These are phyloP conservation scores for Squalus acanthias DNA, from an alignment of 2,797 vertebrate genomes.

Conservation along the genomic window DNA sequence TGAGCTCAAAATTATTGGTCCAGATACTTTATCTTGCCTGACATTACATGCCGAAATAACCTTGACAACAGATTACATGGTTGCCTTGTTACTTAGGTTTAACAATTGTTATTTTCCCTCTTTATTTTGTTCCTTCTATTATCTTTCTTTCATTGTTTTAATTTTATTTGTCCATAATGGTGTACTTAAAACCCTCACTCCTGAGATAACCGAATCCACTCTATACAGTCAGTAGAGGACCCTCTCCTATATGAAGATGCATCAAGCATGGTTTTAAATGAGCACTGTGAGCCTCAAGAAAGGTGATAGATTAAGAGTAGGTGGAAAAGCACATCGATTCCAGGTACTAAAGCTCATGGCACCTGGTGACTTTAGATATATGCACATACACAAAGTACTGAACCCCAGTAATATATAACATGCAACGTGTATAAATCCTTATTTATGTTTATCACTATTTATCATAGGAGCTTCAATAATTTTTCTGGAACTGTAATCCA, in stretches of 20 bases:
- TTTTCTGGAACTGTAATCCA: background rate
- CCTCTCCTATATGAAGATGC: background rate
- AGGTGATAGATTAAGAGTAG: background rate
- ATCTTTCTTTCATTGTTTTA: background rate
- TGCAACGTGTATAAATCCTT: background rate
- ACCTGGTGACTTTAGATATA: background rate
- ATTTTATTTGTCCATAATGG: background rate
- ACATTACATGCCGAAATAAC: background rate
- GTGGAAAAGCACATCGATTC: background rate
- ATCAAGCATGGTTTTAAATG: background rate
- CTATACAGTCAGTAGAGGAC: background rate
- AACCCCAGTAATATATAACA: background rate
- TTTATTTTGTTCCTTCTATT: background rate
- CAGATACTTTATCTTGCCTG: background rate
- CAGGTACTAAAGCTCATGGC: background rate
- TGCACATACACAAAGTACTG: background rate
- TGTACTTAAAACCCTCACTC: background rate
- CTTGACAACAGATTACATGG: background rate
- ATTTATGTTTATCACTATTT: background rate
- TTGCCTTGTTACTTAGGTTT: background rate
- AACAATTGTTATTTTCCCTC: background rate
- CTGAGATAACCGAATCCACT: background rate
- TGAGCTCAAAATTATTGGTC: background rate
- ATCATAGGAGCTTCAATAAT: background rate
- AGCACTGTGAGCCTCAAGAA: background rate